These are phyloP conservation scores for Pentamera pediparva DNA, from an alignment of 53 echinoderm and acorn worm species.

Conservation along the genomic window DNA sequence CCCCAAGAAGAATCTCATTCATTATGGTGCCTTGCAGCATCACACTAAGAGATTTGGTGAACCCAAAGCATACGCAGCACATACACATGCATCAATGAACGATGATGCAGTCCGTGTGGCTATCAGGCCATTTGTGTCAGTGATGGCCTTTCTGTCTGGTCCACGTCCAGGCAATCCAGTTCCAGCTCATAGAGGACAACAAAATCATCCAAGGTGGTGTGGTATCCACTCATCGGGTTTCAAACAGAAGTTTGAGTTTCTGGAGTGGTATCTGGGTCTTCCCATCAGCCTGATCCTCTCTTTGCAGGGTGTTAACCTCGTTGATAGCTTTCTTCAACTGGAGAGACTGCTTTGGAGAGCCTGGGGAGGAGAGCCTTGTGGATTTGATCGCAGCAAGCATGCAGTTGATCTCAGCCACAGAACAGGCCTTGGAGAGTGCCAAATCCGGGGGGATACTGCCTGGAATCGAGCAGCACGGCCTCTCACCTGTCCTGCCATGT, in stretches of 20 bases:
- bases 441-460: neutral
- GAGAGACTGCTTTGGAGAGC: neutral
- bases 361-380: neutral
- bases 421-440: neutral
- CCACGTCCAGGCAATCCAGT: constrained; percentile 26
- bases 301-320: constrained; percentile 18
- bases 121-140: constrained; percentile 1
- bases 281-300: neutral
- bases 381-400: neutral
- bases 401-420: neutral
- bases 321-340: neutral
- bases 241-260: constrained; percentile 26
- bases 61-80: constrained; percentile 2
- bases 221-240: constrained; percentile 45
- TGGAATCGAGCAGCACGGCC: neutral
- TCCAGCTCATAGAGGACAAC: constrained; percentile 22
- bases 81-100: neutral
- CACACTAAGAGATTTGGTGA: neutral
- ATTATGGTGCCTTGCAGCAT: neutral
- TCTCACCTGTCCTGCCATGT: constrained; percentile 41
- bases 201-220: constrained; percentile 38
- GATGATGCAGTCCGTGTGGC: neutral
- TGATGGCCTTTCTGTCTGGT: neutral
- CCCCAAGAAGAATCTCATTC: too few relatives aligned
- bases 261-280: neutral